These are phyloP conservation scores for Macropus fuliginosus DNA, from an alignment of 2,797 vertebrate species.

Conservation along the genomic window DNA sequence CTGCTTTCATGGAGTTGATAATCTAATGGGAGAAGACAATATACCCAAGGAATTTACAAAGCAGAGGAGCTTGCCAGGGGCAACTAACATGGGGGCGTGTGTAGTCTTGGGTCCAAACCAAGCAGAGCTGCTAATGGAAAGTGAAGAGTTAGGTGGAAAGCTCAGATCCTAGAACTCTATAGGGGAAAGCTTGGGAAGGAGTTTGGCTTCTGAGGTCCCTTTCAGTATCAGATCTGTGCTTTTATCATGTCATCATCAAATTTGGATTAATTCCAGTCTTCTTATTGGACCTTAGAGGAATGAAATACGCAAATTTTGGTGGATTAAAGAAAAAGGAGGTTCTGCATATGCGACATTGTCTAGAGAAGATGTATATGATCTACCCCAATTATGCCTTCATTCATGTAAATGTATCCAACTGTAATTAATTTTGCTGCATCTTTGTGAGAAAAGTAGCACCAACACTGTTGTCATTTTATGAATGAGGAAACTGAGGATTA, in stretches of 20 bases:
- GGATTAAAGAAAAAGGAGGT: not conserved
- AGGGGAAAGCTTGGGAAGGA: not conserved
- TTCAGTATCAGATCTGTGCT: not conserved
- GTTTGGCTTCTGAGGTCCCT: not conserved
- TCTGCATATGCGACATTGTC: not conserved
- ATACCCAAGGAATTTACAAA: not conserved
- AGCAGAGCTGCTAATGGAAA: not conserved
- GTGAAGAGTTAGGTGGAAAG: not conserved
- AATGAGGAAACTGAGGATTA: not conserved
- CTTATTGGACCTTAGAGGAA: not conserved
- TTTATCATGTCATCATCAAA: not conserved
- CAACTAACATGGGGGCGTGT: not conserved
- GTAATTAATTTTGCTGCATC: constrained; percentile 14
- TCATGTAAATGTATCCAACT: constrained; percentile 4
- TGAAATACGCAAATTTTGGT: not conserved
- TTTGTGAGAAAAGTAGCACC: not conserved
- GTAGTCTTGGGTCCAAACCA: not conserved
- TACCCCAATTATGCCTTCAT: constrained; percentile 25
- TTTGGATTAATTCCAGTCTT: not conserved
- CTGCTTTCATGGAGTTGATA: not conserved
- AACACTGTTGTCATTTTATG: not conserved
- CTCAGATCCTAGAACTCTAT: not conserved
- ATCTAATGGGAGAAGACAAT: not conserved
- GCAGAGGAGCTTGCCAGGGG: fast-evolving
- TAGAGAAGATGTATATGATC: not conserved